A percentile compares a stretch with the other conserved stretches of the same genome.
phyloP scores from a whole-genome alignment of 2,113 vertebrate species.

The Cyprinus carpio region DNA sequence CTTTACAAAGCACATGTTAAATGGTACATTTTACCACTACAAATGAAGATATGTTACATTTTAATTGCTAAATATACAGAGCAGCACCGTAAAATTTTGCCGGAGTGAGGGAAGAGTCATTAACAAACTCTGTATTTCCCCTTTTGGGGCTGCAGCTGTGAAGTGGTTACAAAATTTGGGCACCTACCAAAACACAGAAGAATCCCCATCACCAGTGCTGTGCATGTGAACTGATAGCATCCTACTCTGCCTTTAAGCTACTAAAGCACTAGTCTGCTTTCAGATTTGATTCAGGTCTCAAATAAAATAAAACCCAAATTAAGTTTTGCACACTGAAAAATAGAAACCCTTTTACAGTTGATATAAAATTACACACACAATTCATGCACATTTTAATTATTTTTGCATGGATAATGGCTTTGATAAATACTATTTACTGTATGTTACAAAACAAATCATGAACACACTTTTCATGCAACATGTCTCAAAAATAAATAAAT shows the following conservation, averaged over 20 bases:
- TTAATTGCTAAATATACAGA: constrained; percentile 25
- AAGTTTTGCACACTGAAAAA: constrained; percentile 7
- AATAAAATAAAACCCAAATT: background rate
- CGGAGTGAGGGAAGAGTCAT: constrained; percentile 9
- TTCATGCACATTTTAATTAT: background rate
- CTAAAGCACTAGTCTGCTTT: background rate
- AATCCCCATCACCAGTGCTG: background rate
- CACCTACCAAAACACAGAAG: background rate
- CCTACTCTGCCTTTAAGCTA: background rate
- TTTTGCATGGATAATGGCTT: background rate
- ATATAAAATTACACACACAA: background rate
- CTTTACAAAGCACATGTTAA: background rate
- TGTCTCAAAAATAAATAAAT: background rate
- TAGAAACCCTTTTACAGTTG: background rate
- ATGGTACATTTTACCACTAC: constrained; percentile 14
- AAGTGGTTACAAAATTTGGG: background rate
- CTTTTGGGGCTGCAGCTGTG: background rate
- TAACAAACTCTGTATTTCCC: background rate
- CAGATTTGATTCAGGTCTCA: background rate
- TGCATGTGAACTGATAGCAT: background rate
- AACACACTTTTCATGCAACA: background rate
- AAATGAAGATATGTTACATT: constrained; percentile 3
- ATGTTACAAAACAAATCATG: too few species aligned
- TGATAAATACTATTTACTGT: background rate
- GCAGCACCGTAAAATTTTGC: background rate